These are phyloP conservation scores for Emydura subglobosa DNA, from an alignment of 2,113 vertebrate species.

Conservation along the genomic window DNA sequence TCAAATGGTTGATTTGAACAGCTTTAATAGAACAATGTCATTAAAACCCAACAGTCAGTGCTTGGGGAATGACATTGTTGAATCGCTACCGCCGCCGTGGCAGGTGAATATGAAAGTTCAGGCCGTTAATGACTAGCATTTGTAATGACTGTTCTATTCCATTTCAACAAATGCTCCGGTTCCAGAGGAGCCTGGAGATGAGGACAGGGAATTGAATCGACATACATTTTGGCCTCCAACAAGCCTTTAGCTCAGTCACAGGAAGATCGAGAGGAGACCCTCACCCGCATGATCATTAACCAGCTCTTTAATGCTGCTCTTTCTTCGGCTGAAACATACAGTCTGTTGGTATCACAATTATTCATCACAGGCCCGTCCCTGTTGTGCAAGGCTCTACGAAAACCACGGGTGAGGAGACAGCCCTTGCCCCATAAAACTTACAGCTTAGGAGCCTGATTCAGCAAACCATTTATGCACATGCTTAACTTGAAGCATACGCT, in stretches of 20 bases:
- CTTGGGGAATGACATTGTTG: conserved; percentile 33
- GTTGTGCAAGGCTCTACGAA: neutral
- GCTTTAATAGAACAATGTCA: conserved; percentile 36
- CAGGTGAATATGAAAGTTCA: conserved; percentile 57
- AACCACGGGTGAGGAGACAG: neutral
- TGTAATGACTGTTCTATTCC: conserved; percentile 41
- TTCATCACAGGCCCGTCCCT: neutral
- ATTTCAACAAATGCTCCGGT: neutral
- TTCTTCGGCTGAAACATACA: neutral
- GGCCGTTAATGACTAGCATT: conserved; percentile 10
- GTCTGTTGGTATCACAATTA: neutral
- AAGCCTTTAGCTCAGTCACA: neutral
- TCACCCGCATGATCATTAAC: neutral
- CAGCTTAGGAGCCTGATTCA: neutral
- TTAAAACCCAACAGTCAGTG: conserved; percentile 30
- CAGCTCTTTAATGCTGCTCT: neutral
- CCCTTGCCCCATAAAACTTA: neutral
- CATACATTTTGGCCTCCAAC: neutral
- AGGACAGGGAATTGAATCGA: neutral
- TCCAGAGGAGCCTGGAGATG: neutral
- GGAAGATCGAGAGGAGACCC: neutral
- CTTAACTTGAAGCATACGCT: neutral
- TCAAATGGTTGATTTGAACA: conserved; percentile 49
- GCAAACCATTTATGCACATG: neutral
- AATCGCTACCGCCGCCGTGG: neutral